These are phyloP conservation scores for Episyrphus balteatus DNA, from an alignment of 1,140 invertebrate genomes.

Conservation along the genomic window DNA sequence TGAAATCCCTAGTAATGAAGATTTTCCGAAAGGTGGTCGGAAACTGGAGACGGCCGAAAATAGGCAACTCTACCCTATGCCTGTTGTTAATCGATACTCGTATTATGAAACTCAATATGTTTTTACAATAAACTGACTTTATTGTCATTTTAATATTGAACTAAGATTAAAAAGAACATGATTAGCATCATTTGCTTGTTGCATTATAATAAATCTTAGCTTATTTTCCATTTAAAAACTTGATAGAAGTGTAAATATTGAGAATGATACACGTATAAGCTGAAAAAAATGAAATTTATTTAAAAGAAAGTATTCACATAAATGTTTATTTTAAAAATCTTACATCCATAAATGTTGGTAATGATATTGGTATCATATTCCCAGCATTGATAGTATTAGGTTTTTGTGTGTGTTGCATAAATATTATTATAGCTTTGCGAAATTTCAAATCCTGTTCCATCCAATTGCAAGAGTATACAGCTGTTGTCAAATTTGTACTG, in stretches of 20 bases:
- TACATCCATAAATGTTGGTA: conserved; percentile 8
- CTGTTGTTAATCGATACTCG: too few species aligned
- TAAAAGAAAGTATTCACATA: not conserved
- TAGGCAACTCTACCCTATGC: too few species aligned
- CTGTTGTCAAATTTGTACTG: conserved; percentile 4
- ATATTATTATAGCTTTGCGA: conserved; percentile 7
- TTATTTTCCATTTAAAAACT: too few species aligned
- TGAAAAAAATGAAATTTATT: not conserved
- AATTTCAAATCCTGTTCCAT: conserved; percentile 6
- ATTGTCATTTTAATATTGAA: too few species aligned
- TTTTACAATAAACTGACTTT: too few species aligned
- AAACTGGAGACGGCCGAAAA: too few species aligned
- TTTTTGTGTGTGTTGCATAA: conserved; percentile 10
- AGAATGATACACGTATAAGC: conserved; percentile 8
- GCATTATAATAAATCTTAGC: too few species aligned
- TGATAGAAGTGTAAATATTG: conserved; percentile 5
- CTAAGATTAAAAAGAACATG: too few species aligned
- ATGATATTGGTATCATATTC: conserved; percentile 7
- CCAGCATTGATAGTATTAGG: conserved; percentile 4
- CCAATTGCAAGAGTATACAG: conserved; percentile 8
- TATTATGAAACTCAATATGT: too few species aligned
- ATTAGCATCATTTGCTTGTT: too few species aligned
- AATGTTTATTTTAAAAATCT: not conserved
- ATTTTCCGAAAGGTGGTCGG: too few species aligned
- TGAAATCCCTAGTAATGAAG: too few species aligned